Percentiles rank a stretch among this genome's conserved stretches.
phyloP scores from a whole-genome alignment of 2,888 invertebrate species.

The Dryobota labecula region DNA sequence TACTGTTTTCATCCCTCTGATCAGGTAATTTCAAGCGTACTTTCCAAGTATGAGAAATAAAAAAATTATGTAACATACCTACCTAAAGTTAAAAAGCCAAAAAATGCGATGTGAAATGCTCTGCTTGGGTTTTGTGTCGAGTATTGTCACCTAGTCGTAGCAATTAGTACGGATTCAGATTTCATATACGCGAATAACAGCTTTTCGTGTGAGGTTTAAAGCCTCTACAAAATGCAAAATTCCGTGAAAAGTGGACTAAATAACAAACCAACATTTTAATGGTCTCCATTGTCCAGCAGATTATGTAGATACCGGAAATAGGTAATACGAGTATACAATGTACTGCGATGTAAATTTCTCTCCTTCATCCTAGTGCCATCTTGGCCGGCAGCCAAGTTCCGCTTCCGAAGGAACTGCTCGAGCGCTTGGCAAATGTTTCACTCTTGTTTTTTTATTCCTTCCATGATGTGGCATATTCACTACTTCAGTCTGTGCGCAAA shows the following conservation, averaged over 20 bases:
- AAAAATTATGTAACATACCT: too few relatives aligned
- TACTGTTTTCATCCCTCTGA: too few relatives aligned
- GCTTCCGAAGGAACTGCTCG: constrained; percentile 26
- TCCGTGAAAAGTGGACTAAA: background rate
- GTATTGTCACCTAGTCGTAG: background rate
- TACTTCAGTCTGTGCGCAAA: background rate
- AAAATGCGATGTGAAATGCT: background rate
- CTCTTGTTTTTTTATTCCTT: constrained; percentile 21
- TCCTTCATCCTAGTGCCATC: constrained; percentile 31
- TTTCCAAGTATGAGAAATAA: too few relatives aligned
- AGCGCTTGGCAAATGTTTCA: constrained; percentile 29
- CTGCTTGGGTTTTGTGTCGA: background rate
- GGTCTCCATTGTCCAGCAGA: background rate
- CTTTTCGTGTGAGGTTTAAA: background rate
- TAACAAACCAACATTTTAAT: background rate
- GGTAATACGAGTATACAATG: background rate
- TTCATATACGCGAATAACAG: background rate
- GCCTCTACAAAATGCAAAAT: background rate
- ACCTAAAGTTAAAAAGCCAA: too few relatives aligned
- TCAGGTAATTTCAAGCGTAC: too few relatives aligned
- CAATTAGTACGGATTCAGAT: constrained; percentile 15
- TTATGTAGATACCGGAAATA: constrained; percentile 13
- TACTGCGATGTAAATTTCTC: constrained; percentile 23
- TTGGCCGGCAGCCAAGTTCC: constrained; percentile 53
- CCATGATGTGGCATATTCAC: constrained; percentile 16